Evolutionary conservation across 2,888 invertebrate genomes (phyloP).

Genomic region (Drosophila merina): DNA sequence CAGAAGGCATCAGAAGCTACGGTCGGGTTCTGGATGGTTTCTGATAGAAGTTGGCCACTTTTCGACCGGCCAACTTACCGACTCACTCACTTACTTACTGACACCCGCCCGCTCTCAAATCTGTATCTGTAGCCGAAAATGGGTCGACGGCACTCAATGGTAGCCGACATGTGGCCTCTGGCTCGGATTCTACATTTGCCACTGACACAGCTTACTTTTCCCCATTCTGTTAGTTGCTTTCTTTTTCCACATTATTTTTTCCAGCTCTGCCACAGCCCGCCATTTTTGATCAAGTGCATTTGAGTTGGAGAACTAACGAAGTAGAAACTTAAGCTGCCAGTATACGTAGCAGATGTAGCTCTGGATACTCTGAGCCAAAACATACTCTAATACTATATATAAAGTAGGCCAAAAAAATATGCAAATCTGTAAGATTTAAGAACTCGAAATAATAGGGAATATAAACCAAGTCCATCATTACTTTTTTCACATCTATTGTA

Average conservation of each 20-base stretch:
- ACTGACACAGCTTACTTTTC: conserved; percentile 10
- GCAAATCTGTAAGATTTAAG: too few relatives aligned
- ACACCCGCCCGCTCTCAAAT: conserved; percentile 36
- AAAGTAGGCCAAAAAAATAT: background rate
- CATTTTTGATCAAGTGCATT: conserved; percentile 76
- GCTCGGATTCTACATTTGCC: conserved; percentile 17
- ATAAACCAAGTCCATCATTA: too few relatives aligned
- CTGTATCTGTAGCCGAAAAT: conserved; percentile 50
- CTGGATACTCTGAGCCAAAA: background rate
- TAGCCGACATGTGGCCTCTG: conserved; percentile 61
- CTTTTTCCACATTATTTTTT: conserved; percentile 14
- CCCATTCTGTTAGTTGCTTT: conserved; percentile 5
- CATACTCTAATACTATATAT: background rate
- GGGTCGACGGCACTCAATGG: conserved; percentile 72
- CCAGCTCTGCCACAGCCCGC: conserved; percentile 50
- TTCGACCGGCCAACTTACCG: conserved; percentile 28
- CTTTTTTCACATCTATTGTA: too few relatives aligned
- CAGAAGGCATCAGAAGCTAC: conserved; percentile 51
- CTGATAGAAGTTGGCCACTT: conserved; percentile 57
- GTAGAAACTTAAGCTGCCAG: conserved; percentile 66
- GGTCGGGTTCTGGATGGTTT: conserved; percentile 20
- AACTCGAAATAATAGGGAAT: too few relatives aligned
- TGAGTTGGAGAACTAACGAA: conserved; percentile 64
- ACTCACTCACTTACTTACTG: background rate
- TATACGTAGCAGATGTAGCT: conserved; percentile 33